Percentiles rank a stretch among this genome's conserved stretches.
Conservation (phyloP, 2,888 invertebrate species). For the Sussaba pulchella region DNA sequence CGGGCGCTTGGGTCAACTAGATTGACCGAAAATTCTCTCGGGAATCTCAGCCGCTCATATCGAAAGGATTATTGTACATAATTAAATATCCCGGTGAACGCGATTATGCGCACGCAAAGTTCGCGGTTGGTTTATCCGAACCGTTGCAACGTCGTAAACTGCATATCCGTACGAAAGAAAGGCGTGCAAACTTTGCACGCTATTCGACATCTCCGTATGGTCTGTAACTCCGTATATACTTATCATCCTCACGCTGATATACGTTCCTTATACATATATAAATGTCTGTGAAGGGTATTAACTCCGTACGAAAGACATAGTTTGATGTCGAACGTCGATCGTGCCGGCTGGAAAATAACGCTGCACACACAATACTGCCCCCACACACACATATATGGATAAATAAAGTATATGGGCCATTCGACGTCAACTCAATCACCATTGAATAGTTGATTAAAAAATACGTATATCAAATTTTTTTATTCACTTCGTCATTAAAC, state of each 20-base stretch:
- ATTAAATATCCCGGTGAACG: conserved; percentile 16
- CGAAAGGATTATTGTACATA: conserved; percentile 18
- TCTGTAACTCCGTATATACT: conserved; percentile 24
- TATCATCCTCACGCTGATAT: conserved; percentile 17
- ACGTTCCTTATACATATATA: conserved; percentile 16
- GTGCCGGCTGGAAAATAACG: conserved; percentile 16
- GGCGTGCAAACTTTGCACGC: conserved; percentile 51
- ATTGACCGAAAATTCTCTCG: conserved; percentile 41
- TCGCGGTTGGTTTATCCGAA: conserved; percentile 17
- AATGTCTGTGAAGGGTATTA: neutral
- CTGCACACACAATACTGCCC: neutral
- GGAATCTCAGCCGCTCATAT: conserved; percentile 17
- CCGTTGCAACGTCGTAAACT: too few relatives aligned
- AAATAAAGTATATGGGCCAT: too few relatives aligned
- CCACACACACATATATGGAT: neutral
- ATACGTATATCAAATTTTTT: too few relatives aligned
- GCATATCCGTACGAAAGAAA: conserved; percentile 5
- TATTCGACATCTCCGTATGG: conserved; percentile 34
- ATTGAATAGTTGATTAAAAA: too few relatives aligned
- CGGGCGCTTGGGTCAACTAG: conserved; percentile 16
- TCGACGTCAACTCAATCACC: too few relatives aligned
- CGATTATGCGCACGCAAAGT: conserved; percentile 57
- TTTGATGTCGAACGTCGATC: conserved; percentile 42
- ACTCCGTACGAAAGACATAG: conserved; percentile 3
- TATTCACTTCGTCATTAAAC: too few relatives aligned